Evolutionary conservation across 2,113 vertebrate genomes (phyloP).

Genomic region (Cololabis saira): DNA sequence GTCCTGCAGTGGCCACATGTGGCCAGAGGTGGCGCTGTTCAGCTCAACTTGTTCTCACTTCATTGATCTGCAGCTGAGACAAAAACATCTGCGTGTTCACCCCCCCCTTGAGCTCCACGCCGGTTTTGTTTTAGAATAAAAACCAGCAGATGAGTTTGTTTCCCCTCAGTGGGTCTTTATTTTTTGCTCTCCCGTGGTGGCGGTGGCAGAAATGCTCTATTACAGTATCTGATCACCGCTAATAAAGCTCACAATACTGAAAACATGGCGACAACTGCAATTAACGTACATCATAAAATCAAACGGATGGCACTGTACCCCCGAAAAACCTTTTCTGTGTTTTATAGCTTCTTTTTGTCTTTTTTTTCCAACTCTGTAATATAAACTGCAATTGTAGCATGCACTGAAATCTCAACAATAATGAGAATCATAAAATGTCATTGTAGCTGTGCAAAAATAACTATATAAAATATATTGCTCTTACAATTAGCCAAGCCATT

Average conservation of each 20-base stretch:
- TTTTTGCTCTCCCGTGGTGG: conserved; percentile 75
- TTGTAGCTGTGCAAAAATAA: conserved; percentile 96
- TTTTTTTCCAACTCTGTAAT: conserved; percentile 68
- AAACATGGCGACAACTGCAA: conserved; percentile 80
- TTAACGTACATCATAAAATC: conserved; percentile 82
- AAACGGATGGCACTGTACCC: conserved; percentile 65
- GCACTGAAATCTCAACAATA: conserved; percentile 72
- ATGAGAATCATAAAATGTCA: conserved; percentile 79
- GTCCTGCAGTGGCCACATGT: no score
- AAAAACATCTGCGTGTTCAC: no score
- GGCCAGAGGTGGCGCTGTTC: no score
- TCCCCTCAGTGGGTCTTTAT: conserved; percentile 75
- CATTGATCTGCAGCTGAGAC: not conserved
- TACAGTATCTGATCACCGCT: conserved; percentile 81
- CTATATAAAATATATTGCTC: conserved; percentile 92
- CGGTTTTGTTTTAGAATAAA: conserved; percentile 19
- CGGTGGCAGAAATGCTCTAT: conserved; percentile 78
- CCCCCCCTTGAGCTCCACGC: not conserved
- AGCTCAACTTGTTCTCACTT: not conserved
- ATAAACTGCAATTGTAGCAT: conserved; percentile 82
- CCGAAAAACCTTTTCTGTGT: conserved; percentile 57
- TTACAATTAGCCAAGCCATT: conserved; percentile 88
- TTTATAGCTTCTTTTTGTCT: conserved; percentile 18
- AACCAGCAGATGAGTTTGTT: conserved; percentile 25
- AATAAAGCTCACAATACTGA: conserved; percentile 84